Conservation (phyloP, 2,888 invertebrate species). For the Himalopsyche anomala region DNA sequence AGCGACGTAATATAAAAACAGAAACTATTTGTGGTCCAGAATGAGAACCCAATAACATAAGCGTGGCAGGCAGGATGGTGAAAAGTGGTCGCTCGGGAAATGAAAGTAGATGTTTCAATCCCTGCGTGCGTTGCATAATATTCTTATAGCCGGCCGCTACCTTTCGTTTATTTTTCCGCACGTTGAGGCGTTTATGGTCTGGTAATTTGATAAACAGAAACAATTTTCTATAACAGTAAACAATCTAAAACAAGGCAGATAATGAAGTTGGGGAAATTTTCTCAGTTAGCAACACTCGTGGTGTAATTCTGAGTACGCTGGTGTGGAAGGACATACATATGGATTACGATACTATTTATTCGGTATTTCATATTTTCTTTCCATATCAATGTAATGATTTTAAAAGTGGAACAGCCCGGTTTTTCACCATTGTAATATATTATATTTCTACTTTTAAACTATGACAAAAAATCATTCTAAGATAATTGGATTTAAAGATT, state of each 20-base stretch:
- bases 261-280: neutral
- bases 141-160: conserved; percentile 22
- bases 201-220: conserved; percentile 30
- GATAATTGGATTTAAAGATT: no score
- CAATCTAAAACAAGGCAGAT: neutral
- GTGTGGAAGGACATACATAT: no score
- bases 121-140: conserved; percentile 34
- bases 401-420: no score
- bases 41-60: conserved; percentile 16
- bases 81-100: conserved; percentile 31
- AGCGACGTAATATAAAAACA: neutral
- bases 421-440: no score
- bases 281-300: neutral
- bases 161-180: conserved; percentile 18
- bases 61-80: conserved; percentile 7
- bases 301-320: no score
- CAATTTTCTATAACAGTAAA: conserved; percentile 24
- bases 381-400: no score
- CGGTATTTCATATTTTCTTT: no score
- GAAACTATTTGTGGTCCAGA: conserved; percentile 16
- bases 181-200: conserved; percentile 15
- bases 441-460: no score
- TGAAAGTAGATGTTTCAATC: conserved; percentile 19
- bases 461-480: no score
- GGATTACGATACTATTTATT: no score